A percentile compares a stretch with the other conserved stretches of the same genome.
Conservation (phyloP, 1,140 invertebrate genomes). For the Zaprionus inermis region DNA sequence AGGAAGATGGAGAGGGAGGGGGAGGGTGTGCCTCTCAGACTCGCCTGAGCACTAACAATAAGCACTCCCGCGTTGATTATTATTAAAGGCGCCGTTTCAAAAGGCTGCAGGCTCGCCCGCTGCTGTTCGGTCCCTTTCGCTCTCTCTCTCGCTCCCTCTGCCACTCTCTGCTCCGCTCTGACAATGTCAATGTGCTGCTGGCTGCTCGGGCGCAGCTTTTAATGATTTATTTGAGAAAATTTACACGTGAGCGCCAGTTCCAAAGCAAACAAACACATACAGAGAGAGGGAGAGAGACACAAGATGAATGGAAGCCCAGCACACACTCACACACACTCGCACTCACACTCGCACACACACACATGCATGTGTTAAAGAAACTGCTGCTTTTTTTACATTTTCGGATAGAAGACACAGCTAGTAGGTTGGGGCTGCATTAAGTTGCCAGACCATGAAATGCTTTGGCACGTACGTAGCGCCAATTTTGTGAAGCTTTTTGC, state of each 20-base stretch:
- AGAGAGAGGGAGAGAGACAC: conserved; percentile 14
- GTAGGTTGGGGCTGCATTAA: conserved; percentile 60
- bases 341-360: conserved; percentile 33
- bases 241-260: conserved; percentile 71
- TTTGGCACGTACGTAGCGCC: conserved; percentile 80
- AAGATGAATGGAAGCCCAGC: conserved; percentile 67
- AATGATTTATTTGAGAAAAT: conserved; percentile 82
- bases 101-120: conserved; percentile 24
- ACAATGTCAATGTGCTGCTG: conserved; percentile 75
- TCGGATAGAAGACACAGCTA: conserved; percentile 44
- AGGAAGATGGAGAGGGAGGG: no score
- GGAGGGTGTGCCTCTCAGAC: conserved; percentile 19
- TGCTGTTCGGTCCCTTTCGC: background rate
- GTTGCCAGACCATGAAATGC: conserved; percentile 81
- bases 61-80: conserved; percentile 75
- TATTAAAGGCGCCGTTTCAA: conserved; percentile 71
- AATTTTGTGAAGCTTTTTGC: conserved; percentile 77
- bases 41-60: conserved; percentile 65
- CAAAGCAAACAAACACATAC: conserved; percentile 54
- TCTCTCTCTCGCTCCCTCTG: background rate
- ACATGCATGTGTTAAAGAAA: conserved; percentile 21
- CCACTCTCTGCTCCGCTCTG: conserved; percentile 39
- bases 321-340: conserved; percentile 18
- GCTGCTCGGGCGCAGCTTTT: conserved; percentile 64
- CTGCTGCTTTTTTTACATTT: conserved; percentile 19